phyloP scores from a whole-genome alignment of 1,140 invertebrate genomes.

The Drosophila pallidifrons region DNA sequence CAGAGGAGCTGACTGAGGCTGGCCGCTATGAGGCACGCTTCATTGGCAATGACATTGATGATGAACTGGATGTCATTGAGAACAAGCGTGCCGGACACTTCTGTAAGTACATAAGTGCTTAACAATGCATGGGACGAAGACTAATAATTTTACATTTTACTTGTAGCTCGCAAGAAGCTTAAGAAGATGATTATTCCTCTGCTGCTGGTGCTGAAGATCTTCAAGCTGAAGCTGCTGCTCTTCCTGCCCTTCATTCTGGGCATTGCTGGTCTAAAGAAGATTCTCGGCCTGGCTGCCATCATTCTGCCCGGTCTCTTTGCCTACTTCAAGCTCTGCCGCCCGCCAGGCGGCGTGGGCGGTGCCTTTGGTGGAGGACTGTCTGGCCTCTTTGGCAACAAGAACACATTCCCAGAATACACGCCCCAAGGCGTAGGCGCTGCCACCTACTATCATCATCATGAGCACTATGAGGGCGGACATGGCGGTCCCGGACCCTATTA shows the following conservation, averaged over 20 bases:
- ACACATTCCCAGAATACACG: conserved; percentile 87
- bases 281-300: conserved; percentile 91
- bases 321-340: conserved; percentile 92
- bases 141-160: conserved; percentile 33
- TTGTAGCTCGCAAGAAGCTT: conserved; percentile 89
- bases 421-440: conserved; percentile 87
- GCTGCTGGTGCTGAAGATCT: conserved; percentile 92
- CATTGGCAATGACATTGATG: conserved; percentile 91
- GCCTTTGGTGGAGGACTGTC: conserved; percentile 70
- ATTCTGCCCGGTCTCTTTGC: conserved; percentile 91
- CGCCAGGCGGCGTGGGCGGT: conserved; percentile 78
- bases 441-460: conserved; percentile 86
- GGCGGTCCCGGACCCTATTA: conserved; percentile 61
- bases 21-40: conserved; percentile 91
- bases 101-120: conserved; percentile 87
- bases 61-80: conserved; percentile 92
- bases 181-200: conserved; percentile 93
- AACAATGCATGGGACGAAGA: neutral
- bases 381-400: conserved; percentile 78
- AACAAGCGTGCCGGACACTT: conserved; percentile 90
- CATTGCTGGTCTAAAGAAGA: conserved; percentile 92
- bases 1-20: conserved; percentile 89
- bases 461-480: conserved; percentile 82
- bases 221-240: conserved; percentile 92
- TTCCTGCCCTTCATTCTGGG: conserved; percentile 93